phyloP scores from a whole-genome alignment of 35 echinoderm and acorn worm species.

The Heliocidaris tuberculata region DNA sequence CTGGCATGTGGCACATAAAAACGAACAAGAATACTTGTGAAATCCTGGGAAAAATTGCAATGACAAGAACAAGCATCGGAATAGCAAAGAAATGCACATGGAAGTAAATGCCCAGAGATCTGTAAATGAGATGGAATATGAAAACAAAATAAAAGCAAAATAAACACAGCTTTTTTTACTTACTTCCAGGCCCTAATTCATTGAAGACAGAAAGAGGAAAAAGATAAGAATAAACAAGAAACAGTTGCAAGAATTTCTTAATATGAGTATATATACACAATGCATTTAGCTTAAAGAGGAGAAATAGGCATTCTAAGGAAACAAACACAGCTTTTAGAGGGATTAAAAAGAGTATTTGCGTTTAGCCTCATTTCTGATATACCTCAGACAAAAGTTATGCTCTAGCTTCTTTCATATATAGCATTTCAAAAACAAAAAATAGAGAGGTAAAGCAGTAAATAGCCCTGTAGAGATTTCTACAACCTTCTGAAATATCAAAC shows the following conservation, averaged over 20 bases:
- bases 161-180: neutral
- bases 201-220: neutral
- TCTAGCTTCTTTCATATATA: no score
- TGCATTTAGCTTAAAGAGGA: neutral
- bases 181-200: neutral
- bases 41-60: neutral
- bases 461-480: no score
- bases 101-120: neutral
- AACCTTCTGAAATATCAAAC: no score
- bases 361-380: no score
- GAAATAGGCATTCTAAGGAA: no score
- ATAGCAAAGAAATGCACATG: neutral
- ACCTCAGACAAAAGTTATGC: no score
- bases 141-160: neutral
- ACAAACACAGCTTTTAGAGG: no score
- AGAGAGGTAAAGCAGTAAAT: no score
- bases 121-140: neutral
- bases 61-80: neutral
- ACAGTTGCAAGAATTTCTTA: neutral
- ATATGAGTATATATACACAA: neutral
- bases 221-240: neutral
- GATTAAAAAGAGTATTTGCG: no score
- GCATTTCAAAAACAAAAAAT: no score
- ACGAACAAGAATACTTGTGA: neutral
- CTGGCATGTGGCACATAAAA: neutral